A percentile compares a stretch with the other conserved stretches of the same genome.
Evolutionary conservation across 1,140 invertebrate genomes (phyloP).

Genomic region (Drosophila repleta): DNA sequence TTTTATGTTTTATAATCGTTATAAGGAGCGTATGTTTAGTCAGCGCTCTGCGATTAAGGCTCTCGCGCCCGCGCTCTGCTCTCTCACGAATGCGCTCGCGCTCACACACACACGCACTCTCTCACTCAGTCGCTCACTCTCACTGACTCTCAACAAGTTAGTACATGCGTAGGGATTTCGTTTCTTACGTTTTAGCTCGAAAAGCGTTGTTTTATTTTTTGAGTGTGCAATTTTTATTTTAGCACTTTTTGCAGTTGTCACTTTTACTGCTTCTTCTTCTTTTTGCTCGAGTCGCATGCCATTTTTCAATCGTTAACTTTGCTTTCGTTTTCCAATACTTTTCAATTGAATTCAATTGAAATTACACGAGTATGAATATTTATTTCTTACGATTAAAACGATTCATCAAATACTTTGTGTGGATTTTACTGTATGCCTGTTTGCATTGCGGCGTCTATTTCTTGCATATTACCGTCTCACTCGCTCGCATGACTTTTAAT

Average conservation of each 20-base stretch:
- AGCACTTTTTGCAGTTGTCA: conserved; percentile 34
- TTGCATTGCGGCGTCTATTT: conserved; percentile 49
- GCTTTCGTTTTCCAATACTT: conserved; percentile 46
- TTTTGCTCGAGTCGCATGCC: conserved; percentile 19
- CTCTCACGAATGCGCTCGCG: conserved; percentile 10
- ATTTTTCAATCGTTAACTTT: conserved; percentile 36
- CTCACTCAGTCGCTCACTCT: conserved; percentile 1
- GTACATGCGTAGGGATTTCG: conserved; percentile 38
- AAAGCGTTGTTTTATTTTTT: conserved; percentile 28
- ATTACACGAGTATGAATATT: conserved; percentile 53
- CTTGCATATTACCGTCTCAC: conserved; percentile 41
- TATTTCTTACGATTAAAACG: conserved; percentile 44
- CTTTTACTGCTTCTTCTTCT: conserved; percentile 39
- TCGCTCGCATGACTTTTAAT: conserved; percentile 46
- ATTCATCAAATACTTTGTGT: conserved; percentile 30
- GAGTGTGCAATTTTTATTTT: conserved; percentile 10
- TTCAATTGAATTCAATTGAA: conserved; percentile 63
- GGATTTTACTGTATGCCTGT: conserved; percentile 1
- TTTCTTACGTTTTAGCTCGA: conserved; percentile 60
- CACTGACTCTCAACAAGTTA: conserved; percentile 9
- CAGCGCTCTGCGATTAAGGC: conserved; percentile 49
- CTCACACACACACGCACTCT: not conserved
- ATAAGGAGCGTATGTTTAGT: conserved; percentile 18
- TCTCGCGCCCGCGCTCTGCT: conserved; percentile 54
- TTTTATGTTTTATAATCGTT: conserved; percentile 35